Percentiles rank a stretch among this genome's conserved stretches.
phyloP scores from a whole-genome alignment of 2,113 vertebrate genomes.

The Tenebrosternarchus preto region DNA sequence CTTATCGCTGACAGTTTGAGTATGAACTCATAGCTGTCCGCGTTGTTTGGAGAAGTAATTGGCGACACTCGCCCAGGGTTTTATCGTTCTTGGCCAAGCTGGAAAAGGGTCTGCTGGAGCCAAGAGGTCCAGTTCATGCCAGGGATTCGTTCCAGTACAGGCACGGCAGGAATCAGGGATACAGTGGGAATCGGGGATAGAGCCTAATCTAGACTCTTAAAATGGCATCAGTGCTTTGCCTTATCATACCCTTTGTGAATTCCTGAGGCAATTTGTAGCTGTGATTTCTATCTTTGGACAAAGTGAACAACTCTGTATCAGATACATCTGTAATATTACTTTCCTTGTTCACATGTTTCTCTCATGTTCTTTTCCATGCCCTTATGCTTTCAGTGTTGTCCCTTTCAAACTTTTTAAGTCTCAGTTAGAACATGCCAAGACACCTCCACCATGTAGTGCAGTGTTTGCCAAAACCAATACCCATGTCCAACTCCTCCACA shows the following conservation, averaged over 20 bases:
- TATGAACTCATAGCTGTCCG: slow-evolving; percentile 41
- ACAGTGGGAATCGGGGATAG: not conserved
- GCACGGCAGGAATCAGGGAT: slow-evolving; percentile 1
- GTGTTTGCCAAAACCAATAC: not conserved
- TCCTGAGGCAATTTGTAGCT: no score
- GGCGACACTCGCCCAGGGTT: slow-evolving; percentile 33
- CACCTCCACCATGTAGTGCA: not conserved
- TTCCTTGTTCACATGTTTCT: no score
- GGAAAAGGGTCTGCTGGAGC: not conserved
- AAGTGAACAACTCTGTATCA: no score
- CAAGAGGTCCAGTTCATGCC: slow-evolving; percentile 17
- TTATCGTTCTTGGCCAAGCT: slow-evolving; percentile 41
- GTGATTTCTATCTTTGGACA: no score
- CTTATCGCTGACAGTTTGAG: slow-evolving; percentile 9
- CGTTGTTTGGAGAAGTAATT: slow-evolving; percentile 41
- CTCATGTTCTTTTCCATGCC: no score
- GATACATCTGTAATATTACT: no score
- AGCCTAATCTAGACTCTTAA: not conserved
- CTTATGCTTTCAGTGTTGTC: no score
- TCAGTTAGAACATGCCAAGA: not conserved
- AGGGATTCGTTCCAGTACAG: not conserved
- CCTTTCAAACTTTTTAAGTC: not conserved
- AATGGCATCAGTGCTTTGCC: not conserved
- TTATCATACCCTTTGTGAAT: no score
- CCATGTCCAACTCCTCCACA: not conserved